phyloP scores from a whole-genome alignment of 2,888 invertebrate genomes.

The Pyrocoelia pectoralis region DNA sequence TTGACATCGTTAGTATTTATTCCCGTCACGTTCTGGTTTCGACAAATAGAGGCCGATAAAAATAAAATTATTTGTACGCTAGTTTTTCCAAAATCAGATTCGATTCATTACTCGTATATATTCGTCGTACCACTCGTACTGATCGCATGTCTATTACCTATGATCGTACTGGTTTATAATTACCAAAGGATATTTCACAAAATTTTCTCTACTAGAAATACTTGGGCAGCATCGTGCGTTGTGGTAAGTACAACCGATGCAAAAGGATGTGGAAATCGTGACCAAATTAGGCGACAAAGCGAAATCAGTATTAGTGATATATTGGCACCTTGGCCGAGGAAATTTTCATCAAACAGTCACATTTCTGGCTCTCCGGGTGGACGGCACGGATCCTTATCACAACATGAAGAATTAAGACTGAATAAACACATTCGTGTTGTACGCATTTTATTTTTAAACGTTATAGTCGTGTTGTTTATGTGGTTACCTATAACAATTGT shows the following conservation, averaged over 20 bases:
- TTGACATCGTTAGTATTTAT: constrained; percentile 61
- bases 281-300: constrained; percentile 59
- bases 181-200: constrained; percentile 66
- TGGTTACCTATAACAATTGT: constrained; percentile 66
- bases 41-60: constrained; percentile 48
- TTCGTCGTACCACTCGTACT: constrained; percentile 63
- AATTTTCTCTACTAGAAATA: constrained; percentile 61
- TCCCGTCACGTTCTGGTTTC: constrained; percentile 65
- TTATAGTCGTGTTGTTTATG: constrained; percentile 65
- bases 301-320: constrained; percentile 62
- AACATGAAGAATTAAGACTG: constrained; percentile 62
- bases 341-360: constrained; percentile 57
- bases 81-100: constrained; percentile 62
- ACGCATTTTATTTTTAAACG: constrained; percentile 63
- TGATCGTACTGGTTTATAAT: constrained; percentile 64
- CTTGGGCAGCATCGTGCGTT: constrained; percentile 64
- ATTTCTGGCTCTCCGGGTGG: constrained; percentile 48
- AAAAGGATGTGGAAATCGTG: constrained; percentile 41
- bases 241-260: constrained; percentile 49
- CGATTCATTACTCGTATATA: constrained; percentile 61
- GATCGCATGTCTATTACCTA: constrained; percentile 63
- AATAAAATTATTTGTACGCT: constrained; percentile 61
- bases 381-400: constrained; percentile 60
- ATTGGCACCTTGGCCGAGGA: constrained; percentile 61
- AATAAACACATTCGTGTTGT: constrained; percentile 65